phyloP scores from a whole-genome alignment of 2,888 invertebrate genomes.

The Hyalella azteca region DNA sequence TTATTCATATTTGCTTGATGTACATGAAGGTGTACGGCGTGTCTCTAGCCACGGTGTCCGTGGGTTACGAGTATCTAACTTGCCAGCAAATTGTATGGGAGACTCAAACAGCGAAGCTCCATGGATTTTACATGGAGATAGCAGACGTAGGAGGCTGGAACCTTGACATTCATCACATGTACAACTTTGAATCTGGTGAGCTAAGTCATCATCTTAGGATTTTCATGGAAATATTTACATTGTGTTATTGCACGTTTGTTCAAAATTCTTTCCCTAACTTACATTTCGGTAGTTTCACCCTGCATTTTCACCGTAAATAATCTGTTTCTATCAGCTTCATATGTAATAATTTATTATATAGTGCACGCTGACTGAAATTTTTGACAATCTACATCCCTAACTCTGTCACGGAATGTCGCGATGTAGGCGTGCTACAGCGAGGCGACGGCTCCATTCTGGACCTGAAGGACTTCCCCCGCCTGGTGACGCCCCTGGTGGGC shows the following conservation, averaged over 20 bases:
- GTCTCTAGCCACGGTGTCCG: conserved; percentile 79
- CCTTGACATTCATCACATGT: conserved; percentile 94
- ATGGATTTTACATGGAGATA: conserved; percentile 95
- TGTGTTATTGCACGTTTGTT: not conserved
- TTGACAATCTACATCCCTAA: too few species aligned
- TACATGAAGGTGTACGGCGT: conserved; percentile 80
- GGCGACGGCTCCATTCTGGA: conserved; percentile 95
- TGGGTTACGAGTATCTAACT: conserved; percentile 93
- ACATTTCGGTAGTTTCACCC: too few species aligned
- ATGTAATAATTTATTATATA: too few species aligned
- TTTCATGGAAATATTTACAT: not conserved
- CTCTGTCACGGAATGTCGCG: too few species aligned
- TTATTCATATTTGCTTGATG: too few species aligned
- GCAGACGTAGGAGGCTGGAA: conserved; percentile 98
- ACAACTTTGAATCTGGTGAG: conserved; percentile 94
- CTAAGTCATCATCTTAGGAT: not conserved
- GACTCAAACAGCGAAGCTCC: conserved; percentile 90
- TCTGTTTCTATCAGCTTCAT: too few species aligned
- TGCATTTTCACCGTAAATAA: too few species aligned
- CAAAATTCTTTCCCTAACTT: not conserved
- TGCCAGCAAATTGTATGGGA: conserved; percentile 95
- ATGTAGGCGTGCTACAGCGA: conserved; percentile 86
- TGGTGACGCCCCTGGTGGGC: conserved; percentile 89
- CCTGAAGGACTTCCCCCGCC: conserved; percentile 73
- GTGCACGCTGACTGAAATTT: too few species aligned